phyloP scores from a whole-genome alignment of 2,113 vertebrate species.

The Dromiciops gliroides region DNA sequence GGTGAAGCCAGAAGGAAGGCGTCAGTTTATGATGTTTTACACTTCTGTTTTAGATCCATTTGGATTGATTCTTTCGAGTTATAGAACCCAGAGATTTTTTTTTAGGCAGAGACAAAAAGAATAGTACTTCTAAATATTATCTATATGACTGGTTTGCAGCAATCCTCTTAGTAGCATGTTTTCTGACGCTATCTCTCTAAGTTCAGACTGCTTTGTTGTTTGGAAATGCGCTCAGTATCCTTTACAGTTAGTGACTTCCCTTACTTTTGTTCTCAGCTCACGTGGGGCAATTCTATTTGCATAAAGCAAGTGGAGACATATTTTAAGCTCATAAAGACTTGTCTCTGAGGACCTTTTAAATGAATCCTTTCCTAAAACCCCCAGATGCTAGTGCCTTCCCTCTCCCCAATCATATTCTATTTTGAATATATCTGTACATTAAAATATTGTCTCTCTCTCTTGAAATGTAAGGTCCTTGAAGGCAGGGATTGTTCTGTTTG shows the following conservation, averaged over 20 bases:
- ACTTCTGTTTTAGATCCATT: neutral
- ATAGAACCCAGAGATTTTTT: neutral
- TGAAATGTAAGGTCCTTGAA: neutral
- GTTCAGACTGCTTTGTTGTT: neutral
- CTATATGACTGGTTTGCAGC: neutral
- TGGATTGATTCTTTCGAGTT: neutral
- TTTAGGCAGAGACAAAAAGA: neutral
- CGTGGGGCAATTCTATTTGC: neutral
- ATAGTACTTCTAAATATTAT: neutral
- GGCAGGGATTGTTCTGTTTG: neutral
- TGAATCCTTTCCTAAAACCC: neutral
- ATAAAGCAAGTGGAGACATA: neutral
- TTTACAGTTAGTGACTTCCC: neutral
- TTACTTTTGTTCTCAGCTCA: neutral
- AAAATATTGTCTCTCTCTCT: neutral
- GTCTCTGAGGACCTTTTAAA: neutral
- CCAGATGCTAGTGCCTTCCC: neutral
- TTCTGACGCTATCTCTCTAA: neutral
- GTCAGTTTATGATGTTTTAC: neutral
- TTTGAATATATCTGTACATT: neutral
- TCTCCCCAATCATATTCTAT: neutral
- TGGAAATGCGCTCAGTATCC: neutral
- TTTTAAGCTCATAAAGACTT: conserved; percentile 10
- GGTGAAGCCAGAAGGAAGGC: conserved; percentile 44
- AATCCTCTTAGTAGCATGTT: neutral